Base-by-base conservation (phyloP, 2,888 invertebrate genomes). In the Tetragonisca angustula region DNA sequence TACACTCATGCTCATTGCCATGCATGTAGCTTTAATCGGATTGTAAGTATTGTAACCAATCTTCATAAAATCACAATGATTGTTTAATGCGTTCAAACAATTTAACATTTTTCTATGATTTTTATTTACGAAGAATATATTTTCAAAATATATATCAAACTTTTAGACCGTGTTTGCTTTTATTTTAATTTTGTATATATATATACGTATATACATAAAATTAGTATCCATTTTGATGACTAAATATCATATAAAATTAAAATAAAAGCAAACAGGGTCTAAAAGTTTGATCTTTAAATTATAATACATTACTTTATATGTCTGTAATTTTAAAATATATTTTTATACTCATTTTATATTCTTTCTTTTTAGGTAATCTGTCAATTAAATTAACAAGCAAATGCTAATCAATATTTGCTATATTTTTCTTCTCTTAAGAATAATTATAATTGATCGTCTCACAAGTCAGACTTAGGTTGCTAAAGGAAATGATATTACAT, bases 401-500 rank as follows among this genome's bases (percentile, higher is more conserved):
- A n/a, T 52, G 64, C 24, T 54, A 52, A 15, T 15, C 2, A 27
- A 75, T 56, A 71, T 27, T 43, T 43, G 71, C 21, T 17, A 21
- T 27, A 43, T 64, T 72, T 19, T 13, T 50, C 59, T 59, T 54
- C 50, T 59, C 24, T 56, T 24, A 21, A 24, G 24, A 59, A 64
- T 67, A 59, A 43, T 5, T 27, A 56, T n/a, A 62, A 77, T 83
- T 54, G 32, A 73, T 43, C 62, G 27, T 52, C 49, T 77, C 61
- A 70, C 32, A 65, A 65, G 69, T 68, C 27, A 77, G 65, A 79
- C 83, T 74, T 70, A 75, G 65, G 71, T 15, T 54, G 50, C 24
- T 59, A 81, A 52, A 70, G 69, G 69, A 76, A 69, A 78, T 49
- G 72, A 72, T 49, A 61, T 79, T 73, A 65, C 65, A 64, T 85